A percentile compares a stretch with the other conserved stretches of the same genome.
phyloP scores from a whole-genome alignment of 2,888 invertebrate genomes.

The Eremobia ochroleuca region DNA sequence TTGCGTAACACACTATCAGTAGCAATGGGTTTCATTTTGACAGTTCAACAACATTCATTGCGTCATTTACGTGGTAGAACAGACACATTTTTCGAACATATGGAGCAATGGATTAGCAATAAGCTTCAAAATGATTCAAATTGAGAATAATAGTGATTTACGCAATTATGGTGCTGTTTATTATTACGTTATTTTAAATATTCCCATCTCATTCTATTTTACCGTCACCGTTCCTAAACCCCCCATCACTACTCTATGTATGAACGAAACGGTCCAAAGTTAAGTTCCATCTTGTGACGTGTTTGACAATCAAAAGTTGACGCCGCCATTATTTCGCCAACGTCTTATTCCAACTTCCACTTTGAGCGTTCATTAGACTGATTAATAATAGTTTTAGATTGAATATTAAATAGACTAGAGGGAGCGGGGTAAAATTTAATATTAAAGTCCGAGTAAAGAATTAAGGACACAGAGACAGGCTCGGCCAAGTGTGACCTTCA shows the following conservation, averaged over 20 bases:
- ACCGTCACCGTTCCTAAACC: background rate
- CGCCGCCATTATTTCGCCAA: constrained; percentile 80
- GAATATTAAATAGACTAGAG: constrained; percentile 41
- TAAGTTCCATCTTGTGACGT: constrained; percentile 79
- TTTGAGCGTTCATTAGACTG: constrained; percentile 53
- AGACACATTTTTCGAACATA: no score
- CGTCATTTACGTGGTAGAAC: no score
- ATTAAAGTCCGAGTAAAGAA: background rate
- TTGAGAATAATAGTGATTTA: no score
- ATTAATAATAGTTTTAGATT: constrained; percentile 57
- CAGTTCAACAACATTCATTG: no score
- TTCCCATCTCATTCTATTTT: background rate
- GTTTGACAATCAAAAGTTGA: constrained; percentile 87
- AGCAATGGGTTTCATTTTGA: no score
- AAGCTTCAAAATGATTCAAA: no score
- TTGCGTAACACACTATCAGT: no score
- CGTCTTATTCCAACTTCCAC: constrained; percentile 75
- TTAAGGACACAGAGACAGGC: background rate
- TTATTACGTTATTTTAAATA: no score
- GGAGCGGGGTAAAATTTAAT: background rate
- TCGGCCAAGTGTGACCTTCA: background rate
- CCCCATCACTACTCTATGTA: constrained; percentile 69
- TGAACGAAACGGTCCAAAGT: constrained; percentile 79
- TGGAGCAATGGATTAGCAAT: no score
- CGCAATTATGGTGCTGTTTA: no score